Percentiles rank a stretch among this genome's conserved stretches.
phyloP scores from a whole-genome alignment of 2,888 invertebrate genomes.

The Pammene fasciana region DNA sequence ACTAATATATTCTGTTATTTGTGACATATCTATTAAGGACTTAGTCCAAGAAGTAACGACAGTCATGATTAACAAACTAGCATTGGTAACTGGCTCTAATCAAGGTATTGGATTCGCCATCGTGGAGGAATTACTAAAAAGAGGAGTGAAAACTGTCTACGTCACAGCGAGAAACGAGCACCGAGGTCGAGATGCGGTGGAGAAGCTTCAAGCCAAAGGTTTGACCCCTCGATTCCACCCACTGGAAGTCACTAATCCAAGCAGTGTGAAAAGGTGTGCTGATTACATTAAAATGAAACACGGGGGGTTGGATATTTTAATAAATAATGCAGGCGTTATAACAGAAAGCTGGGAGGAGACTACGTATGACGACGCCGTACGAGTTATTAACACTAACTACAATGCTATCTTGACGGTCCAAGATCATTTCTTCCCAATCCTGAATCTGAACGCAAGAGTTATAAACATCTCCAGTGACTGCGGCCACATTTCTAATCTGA shows the following conservation, averaged over 20 bases:
- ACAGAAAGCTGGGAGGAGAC: conserved; percentile 44
- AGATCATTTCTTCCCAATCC: conserved; percentile 49
- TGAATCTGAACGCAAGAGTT: conserved; percentile 51
- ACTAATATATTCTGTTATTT: background rate
- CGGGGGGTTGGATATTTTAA: conserved; percentile 53
- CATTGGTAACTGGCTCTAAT: conserved; percentile 85
- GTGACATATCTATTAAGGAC: background rate
- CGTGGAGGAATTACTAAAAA: conserved; percentile 83
- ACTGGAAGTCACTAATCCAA: conserved; percentile 50
- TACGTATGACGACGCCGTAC: conserved; percentile 50
- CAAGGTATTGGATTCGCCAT: conserved; percentile 86
- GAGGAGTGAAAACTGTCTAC: conserved; percentile 85
- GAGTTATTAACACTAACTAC: conserved; percentile 51
- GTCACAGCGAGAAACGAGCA: conserved; percentile 83
- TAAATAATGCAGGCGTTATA: conserved; percentile 54
- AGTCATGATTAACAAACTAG: conserved; percentile 48
- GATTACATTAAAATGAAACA: conserved; percentile 49
- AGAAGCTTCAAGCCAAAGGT: conserved; percentile 76
- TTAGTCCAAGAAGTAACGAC: background rate
- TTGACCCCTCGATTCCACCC: conserved; percentile 60
- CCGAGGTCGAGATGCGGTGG: conserved; percentile 81
- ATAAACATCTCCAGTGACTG: conserved; percentile 50
- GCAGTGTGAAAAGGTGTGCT: conserved; percentile 50
- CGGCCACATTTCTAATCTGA: conserved; percentile 51
- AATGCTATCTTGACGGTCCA: conserved; percentile 49